Conservation (phyloP, 2,113 vertebrate genomes). For the Picathartes gymnocephalus region DNA sequence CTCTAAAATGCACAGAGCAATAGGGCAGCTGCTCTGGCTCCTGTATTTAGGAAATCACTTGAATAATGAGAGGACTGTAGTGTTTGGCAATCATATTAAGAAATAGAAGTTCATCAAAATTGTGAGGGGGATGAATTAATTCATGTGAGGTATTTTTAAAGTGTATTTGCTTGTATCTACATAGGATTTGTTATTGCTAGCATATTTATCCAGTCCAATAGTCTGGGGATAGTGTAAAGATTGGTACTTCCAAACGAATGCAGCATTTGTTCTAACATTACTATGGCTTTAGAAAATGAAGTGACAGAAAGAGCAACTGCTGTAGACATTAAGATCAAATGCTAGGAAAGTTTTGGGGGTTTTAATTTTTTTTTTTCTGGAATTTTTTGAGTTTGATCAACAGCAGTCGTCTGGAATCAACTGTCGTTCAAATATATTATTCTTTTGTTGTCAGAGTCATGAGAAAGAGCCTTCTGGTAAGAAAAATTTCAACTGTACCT, state of each 20-base stretch:
- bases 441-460: neutral
- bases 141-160: fast-evolving
- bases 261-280: neutral
- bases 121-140: neutral
- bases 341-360: neutral
- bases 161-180: neutral
- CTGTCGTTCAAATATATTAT: neutral
- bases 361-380: neutral
- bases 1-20: neutral
- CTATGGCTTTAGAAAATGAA: neutral
- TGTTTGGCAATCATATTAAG: neutral
- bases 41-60: neutral
- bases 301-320: neutral
- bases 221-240: neutral
- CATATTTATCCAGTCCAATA: neutral
- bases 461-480: neutral
- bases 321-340: neutral
- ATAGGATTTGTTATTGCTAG: neutral
- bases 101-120: neutral
- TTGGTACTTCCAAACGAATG: neutral
- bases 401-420: neutral
- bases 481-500: neutral
- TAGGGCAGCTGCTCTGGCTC: neutral
- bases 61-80: neutral
- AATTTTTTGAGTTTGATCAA: neutral